A percentile compares a stretch with the other conserved stretches of the same genome.
phyloP scores from a whole-genome alignment of 2,113 vertebrate genomes.

The Nothocercus nigrocapillus region DNA sequence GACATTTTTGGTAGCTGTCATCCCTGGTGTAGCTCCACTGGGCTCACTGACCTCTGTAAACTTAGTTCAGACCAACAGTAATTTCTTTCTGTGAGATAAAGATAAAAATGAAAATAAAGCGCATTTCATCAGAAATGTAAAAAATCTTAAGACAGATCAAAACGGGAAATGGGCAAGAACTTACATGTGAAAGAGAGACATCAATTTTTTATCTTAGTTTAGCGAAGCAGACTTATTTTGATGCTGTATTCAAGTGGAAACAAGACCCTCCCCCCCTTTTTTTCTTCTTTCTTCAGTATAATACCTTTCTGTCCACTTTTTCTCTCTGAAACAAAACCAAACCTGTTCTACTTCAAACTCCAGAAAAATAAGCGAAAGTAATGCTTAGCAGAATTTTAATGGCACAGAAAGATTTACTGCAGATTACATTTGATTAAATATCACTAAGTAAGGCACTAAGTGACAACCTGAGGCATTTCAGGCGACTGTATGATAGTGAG shows the following conservation, averaged over 20 bases:
- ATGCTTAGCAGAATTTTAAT: slow-evolving; percentile 23
- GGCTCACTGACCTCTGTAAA: background rate
- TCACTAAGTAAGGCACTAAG: background rate
- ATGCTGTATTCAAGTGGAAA: background rate
- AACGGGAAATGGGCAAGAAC: background rate
- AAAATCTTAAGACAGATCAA: background rate
- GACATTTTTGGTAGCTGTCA: background rate
- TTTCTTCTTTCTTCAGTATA: background rate
- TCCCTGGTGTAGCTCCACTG: background rate
- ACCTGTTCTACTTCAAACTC: background rate
- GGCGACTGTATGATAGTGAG: background rate
- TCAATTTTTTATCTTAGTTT: background rate
- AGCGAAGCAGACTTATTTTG: background rate
- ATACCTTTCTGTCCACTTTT: background rate
- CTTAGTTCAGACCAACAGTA: background rate
- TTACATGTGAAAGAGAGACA: background rate
- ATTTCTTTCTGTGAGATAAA: background rate
- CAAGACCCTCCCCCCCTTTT: background rate
- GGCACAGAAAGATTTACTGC: slow-evolving; percentile 5
- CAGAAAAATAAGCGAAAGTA: background rate
- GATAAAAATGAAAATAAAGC: background rate
- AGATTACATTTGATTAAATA: slow-evolving; percentile 44
- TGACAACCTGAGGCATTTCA: background rate
- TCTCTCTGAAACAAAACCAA: background rate
- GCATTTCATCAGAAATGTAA: background rate